Conservation (phyloP, 2,888 invertebrate species). For the Merodon equestris region DNA sequence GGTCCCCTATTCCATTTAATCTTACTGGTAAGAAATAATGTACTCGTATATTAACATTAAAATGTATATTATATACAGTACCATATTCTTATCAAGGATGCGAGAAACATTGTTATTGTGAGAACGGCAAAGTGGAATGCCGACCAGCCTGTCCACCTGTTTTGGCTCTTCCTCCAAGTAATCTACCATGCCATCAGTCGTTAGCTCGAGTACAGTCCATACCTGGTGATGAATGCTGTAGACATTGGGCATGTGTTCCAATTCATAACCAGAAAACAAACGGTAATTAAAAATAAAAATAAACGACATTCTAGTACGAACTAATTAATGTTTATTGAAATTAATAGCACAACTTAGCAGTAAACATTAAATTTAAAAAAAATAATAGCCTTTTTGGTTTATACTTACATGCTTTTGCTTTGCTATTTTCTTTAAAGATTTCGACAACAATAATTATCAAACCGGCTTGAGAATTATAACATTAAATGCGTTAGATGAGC, state of each 20-base stretch:
- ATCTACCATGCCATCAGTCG: slow-evolving; percentile 85
- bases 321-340: no score
- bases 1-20: slow-evolving; percentile 89
- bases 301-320: no score
- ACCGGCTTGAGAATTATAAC: slow-evolving; percentile 80
- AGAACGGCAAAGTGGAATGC: slow-evolving; percentile 92
- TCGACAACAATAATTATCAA: slow-evolving; percentile 72
- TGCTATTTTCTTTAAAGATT: slow-evolving; percentile 9
- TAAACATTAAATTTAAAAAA: neutral
- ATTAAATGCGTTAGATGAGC: slow-evolving; percentile 88
- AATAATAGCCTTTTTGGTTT: no score
- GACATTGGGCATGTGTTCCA: slow-evolving; percentile 85
- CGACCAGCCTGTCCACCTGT: slow-evolving; percentile 89
- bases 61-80: no score
- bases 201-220: slow-evolving; percentile 83
- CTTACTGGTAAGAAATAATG: slow-evolving; percentile 81
- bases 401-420: no score
- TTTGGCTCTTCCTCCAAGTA: slow-evolving; percentile 86
- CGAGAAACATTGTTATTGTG: slow-evolving; percentile 91
- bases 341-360: no score
- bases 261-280: slow-evolving; percentile 70
- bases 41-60: neutral
- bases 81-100: slow-evolving; percentile 81
- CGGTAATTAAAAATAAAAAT: neutral
- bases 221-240: slow-evolving; percentile 91